A percentile compares a stretch with the other conserved stretches of the same genome.
phyloP scores from a whole-genome alignment of 2,113 vertebrate genomes.

The Hippotragus niger region DNA sequence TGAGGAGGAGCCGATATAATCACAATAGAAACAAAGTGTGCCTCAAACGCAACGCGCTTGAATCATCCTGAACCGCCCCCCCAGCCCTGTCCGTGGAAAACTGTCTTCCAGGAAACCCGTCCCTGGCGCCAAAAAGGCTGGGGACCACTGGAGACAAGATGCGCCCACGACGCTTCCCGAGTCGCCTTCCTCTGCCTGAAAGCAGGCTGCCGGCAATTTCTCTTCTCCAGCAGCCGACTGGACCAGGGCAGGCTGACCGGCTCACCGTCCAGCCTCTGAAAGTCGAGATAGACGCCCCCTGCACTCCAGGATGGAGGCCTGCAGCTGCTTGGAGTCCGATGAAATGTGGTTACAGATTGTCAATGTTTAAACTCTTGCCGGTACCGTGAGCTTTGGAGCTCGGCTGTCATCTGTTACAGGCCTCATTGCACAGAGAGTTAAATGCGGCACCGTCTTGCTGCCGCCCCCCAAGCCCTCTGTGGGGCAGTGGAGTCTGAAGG shows the following conservation, averaged over 20 bases:
- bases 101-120: background rate
- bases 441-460: conserved; percentile 69
- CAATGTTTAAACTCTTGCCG: conserved; percentile 77
- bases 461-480: conserved; percentile 63
- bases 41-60: accelerated
- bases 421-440: conserved; percentile 79
- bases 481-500: conserved; percentile 46
- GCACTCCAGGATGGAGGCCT: conserved; percentile 19
- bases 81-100: background rate
- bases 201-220: background rate
- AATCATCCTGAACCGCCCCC: background rate
- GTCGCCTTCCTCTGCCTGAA: background rate
- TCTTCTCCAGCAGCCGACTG: background rate
- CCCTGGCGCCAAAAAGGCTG: background rate
- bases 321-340: conserved; percentile 15
- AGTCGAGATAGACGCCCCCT: conserved; percentile 34
- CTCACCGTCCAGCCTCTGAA: background rate
- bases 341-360: conserved; percentile 70
- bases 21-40: background rate
- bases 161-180: background rate
- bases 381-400: conserved; percentile 73
- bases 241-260: conserved; percentile 2
- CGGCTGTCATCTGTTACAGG: conserved; percentile 78
- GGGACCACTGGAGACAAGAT: background rate
- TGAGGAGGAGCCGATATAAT: background rate